phyloP scores from a whole-genome alignment of 2,113 vertebrate genomes.

The Litocranius walleri region DNA sequence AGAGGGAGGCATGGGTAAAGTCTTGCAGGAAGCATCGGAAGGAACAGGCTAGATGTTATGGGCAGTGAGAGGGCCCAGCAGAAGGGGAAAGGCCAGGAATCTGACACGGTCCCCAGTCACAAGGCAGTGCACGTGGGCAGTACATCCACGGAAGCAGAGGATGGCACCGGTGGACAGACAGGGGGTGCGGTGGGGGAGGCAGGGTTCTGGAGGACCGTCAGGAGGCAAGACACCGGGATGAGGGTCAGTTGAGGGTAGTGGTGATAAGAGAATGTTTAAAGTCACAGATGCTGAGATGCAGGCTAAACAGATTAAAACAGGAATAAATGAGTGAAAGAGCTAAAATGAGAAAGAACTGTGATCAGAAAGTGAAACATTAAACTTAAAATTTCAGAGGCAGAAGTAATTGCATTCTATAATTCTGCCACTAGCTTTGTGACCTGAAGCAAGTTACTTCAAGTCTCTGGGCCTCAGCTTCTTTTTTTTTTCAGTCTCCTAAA shows the following conservation, averaged over 20 bases:
- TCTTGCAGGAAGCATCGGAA: neutral
- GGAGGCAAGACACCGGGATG: neutral
- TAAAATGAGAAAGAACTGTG: neutral
- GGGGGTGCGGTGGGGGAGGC: neutral
- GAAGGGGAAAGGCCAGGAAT: neutral
- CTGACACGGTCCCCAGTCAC: neutral
- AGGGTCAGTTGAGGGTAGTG: neutral
- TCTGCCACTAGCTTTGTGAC: neutral
- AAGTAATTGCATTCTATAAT: neutral
- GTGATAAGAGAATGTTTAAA: neutral
- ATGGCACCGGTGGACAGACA: rapidly evolving
- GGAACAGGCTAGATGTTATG: neutral
- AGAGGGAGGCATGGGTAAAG: neutral
- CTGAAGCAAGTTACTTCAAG: neutral
- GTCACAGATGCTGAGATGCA: neutral
- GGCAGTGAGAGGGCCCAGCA: neutral
- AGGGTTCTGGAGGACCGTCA: neutral
- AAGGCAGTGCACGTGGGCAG: rapidly evolving
- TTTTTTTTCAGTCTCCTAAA: neutral
- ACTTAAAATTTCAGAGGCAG: neutral
- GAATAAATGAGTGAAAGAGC: neutral
- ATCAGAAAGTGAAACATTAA: neutral
- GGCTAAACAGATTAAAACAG: neutral
- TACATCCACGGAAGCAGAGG: neutral
- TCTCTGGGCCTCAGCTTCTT: neutral